Percentiles rank a stretch among this genome's conserved stretches.
These are phyloP conservation scores for Falco biarmicus DNA, from an alignment of 2,797 vertebrate genomes.

Conservation along the genomic window DNA sequence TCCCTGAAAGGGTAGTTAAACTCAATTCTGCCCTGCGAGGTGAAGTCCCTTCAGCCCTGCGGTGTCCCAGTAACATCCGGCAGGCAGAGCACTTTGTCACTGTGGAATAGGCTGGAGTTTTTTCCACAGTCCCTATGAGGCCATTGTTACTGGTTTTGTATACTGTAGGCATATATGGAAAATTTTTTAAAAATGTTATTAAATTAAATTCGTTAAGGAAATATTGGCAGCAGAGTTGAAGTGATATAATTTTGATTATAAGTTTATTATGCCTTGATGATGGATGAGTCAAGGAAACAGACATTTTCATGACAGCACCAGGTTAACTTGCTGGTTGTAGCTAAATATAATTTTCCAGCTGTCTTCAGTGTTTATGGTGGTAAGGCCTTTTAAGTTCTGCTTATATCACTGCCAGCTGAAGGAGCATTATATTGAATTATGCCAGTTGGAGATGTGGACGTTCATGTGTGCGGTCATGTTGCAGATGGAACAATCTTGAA, in stretches of 20 bases:
- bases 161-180: neutral
- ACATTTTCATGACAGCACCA: conserved; percentile 46
- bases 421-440: neutral
- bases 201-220: conserved; percentile 47
- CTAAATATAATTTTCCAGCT: conserved; percentile 61
- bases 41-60: neutral
- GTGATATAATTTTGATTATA: conserved; percentile 67
- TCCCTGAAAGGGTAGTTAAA: neutral
- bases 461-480: neutral
- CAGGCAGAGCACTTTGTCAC: neutral
- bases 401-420: conserved; percentile 6
- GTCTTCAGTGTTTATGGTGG: conserved; percentile 24
- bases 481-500: conserved; percentile 11
- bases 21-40: neutral
- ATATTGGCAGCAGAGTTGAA: conserved; percentile 59
- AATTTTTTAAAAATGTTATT: neutral
- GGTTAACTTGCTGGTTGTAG: conserved; percentile 40
- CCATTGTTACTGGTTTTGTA: neutral
- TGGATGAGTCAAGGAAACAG: conserved; percentile 66
- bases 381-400: conserved; percentile 27
- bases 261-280: conserved; percentile 66
- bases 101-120: neutral
- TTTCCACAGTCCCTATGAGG: neutral
- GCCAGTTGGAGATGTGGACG: neutral
- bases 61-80: neutral